A percentile compares a stretch with the other conserved stretches of the same genome.
Conservation (phyloP, 2,888 invertebrate species). For the Cheilosia pagana region DNA sequence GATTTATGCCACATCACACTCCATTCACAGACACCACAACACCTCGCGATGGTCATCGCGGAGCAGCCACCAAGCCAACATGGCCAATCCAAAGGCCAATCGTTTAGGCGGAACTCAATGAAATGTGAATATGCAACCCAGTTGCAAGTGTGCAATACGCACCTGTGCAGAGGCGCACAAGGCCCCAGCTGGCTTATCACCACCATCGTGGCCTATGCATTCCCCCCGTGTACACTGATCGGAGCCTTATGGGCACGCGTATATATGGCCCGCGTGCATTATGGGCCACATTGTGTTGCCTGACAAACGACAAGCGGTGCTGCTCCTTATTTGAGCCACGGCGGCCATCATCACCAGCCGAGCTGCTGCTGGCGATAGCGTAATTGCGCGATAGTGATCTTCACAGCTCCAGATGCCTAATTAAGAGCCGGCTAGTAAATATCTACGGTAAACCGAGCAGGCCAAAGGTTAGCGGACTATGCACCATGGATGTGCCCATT, state of each 20-base stretch:
- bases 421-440: slow-evolving; percentile 72
- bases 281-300: slow-evolving; percentile 68
- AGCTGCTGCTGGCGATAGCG: slow-evolving; percentile 62
- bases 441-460: slow-evolving; percentile 60
- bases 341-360: slow-evolving; percentile 54
- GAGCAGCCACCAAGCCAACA: slow-evolving; percentile 31
- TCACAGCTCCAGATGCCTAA: slow-evolving; percentile 75
- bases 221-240: slow-evolving; percentile 38
- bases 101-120: slow-evolving; percentile 66
- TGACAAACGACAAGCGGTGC: slow-evolving; percentile 64
- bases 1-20: slow-evolving; percentile 74
- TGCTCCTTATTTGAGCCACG: slow-evolving; percentile 70
- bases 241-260: slow-evolving; percentile 72
- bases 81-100: slow-evolving; percentile 54
- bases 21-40: slow-evolving; percentile 72
- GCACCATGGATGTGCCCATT: slow-evolving; percentile 71
- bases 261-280: slow-evolving; percentile 39
- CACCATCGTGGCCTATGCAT: slow-evolving; percentile 58
- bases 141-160: slow-evolving; percentile 49
- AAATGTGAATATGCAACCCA: slow-evolving; percentile 68
- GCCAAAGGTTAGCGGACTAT: slow-evolving; percentile 72
- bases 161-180: slow-evolving; percentile 56
- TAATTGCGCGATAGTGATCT: slow-evolving; percentile 73
- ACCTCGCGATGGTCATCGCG: slow-evolving; percentile 68
- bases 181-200: slow-evolving; percentile 64